Conservation (phyloP, 2,888 invertebrate species). For the Sphecodes monilicornis region DNA sequence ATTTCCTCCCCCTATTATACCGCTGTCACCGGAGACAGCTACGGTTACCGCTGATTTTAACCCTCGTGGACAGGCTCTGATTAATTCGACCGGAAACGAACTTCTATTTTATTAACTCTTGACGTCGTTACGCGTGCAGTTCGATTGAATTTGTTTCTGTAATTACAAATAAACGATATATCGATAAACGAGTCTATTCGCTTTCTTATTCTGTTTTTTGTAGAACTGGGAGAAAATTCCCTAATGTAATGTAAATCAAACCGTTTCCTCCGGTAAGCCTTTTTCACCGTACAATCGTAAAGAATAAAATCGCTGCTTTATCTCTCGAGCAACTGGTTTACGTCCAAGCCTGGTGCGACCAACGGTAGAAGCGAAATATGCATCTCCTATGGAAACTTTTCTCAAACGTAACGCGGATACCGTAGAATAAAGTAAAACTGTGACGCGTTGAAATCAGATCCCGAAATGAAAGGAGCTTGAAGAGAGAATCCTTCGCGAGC, state of each 20-base stretch:
- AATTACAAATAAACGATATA: not conserved
- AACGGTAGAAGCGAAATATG: not conserved
- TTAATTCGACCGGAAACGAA: not conserved
- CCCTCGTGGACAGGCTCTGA: not conserved
- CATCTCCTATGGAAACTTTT: not conserved
- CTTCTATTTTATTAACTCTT: not conserved
- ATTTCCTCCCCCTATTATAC: constrained; percentile 35
- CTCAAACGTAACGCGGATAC: not conserved
- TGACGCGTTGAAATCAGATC: not conserved
- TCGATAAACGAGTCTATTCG: constrained; percentile 37
- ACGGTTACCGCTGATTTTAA: constrained; percentile 39
- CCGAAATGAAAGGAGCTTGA: not conserved
- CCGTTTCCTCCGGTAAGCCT: not conserved
- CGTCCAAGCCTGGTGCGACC: not conserved
- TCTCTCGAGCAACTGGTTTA: not conserved
- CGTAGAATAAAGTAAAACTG: not conserved
- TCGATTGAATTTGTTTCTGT: not conserved
- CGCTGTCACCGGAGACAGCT: constrained; percentile 23
- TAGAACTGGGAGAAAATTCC: constrained; percentile 9
- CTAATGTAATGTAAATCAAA: not conserved
- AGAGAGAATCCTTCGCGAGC: not conserved
- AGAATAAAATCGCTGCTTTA: constrained; percentile 1
- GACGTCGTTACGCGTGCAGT: too few species aligned
- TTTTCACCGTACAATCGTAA: not conserved
- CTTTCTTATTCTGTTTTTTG: constrained; percentile 45